Conservation (phyloP, 2,888 invertebrate species). For the Tenthredo livida region DNA sequence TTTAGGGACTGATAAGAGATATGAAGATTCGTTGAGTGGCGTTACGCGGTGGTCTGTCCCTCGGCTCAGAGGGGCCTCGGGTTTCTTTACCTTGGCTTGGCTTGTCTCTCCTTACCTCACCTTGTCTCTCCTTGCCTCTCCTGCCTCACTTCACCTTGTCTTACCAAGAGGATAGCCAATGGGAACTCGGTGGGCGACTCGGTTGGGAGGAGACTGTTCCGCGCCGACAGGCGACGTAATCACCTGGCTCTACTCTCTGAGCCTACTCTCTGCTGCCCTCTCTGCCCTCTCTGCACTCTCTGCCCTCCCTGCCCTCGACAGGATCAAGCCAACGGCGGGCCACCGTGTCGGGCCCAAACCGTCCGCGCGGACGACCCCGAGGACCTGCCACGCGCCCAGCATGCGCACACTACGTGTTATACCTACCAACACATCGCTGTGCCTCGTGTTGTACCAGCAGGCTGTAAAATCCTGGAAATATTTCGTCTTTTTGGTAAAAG, state of each 20-base stretch:
- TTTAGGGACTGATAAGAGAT: background rate
- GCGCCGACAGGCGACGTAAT: conserved; percentile 77
- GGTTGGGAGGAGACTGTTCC: conserved; percentile 77
- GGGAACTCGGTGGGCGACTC: conserved; percentile 73
- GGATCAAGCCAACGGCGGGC: conserved; percentile 57
- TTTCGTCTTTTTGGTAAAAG: too few relatives aligned
- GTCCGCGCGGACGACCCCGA: conserved; percentile 57
- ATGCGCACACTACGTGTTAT: conserved; percentile 28
- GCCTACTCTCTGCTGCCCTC: conserved; percentile 58
- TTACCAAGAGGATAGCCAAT: conserved; percentile 70
- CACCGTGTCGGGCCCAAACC: conserved; percentile 54
- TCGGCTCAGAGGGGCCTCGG: conserved; percentile 28
- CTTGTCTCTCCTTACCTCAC: conserved; percentile 41
- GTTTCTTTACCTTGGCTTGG: conserved; percentile 38
- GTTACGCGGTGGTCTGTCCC: background rate
- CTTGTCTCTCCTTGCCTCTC: conserved; percentile 35
- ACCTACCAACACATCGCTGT: background rate
- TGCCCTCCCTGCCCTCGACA: conserved; percentile 44
- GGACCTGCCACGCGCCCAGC: conserved; percentile 56
- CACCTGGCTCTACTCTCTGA: conserved; percentile 73
- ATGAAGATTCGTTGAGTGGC: background rate
- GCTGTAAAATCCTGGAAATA: background rate
- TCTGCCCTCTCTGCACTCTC: conserved; percentile 56
- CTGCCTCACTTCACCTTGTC: conserved; percentile 55
- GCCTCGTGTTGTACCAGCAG: background rate